Evolutionary conservation across 2,797 vertebrate species (phyloP), one percentile per base, ranked within the genome.

Genomic region (Poecilia velifera): DNA sequence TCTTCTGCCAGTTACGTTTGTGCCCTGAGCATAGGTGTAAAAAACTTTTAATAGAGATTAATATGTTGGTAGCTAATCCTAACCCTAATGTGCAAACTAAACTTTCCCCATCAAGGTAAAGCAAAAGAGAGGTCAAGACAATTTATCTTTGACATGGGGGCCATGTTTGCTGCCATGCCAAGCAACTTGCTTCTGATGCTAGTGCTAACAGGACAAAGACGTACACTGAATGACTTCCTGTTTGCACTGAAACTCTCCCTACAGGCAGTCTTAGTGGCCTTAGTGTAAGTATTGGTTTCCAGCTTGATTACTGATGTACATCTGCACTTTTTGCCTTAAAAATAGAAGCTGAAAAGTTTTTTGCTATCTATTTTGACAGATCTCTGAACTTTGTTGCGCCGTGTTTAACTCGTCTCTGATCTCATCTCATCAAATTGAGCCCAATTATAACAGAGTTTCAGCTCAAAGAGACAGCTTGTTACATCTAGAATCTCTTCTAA

Each of bases 371-470:
- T 43, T n/a, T 71, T 28, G 22, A 43, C 39, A n/a, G 12, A 28
- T 28, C 6, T 71, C 13, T n/a, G 22, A 71, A 71, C 25, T 71
- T 71, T 45, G 5, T 45, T 45, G 41, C 1, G 2, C 1, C 3
- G 12, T 28, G 18, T 39, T 39, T 66, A 41, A 22, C 20, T 25
- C 12, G 36, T 68, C 39, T 43, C 13, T 70, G 25, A 70, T 70
- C 39, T 43, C 22, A 70, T 43, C 20, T 70, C 12, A 14, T 45
- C 25, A 45, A 6, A 45, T n/a, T 43, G 6, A 45, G 5, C 25
- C 66, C 25, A 71, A 71, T 71, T 71, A 41, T 70, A 45, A 71
- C 68, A n/a, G 6, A 71, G n/a, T 45, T 71, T 45, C 25, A 45
- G 6, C 25, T 71, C 5, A 0, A 28, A 45, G 25, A 45, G 13